Evolutionary conservation across 2,113 vertebrate genomes (phyloP), one percentile per base, ranked within the genome.

Genomic region (Dunckerocampus dactyliophorus): DNA sequence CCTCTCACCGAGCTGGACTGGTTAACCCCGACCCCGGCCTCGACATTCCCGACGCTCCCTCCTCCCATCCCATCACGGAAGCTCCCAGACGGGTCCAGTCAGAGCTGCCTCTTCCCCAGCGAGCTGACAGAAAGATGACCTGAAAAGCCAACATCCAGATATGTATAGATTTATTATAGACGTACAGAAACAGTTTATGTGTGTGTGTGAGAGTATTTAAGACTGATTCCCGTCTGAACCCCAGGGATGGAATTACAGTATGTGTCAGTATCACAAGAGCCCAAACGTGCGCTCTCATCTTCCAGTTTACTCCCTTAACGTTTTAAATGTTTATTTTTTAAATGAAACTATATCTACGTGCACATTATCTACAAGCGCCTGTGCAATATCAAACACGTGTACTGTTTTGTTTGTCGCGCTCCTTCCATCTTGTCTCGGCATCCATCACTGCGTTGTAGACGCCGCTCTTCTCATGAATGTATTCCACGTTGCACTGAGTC

Each of bases 81-180:
- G 43, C 62, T 80, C 76, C 81, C 84, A 51, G 1, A 34, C 60
- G 74, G 78, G 79, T 28, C 88, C 84, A 68, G 75, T 77, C 74
- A 55, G 63, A 49, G 73, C 84, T 8, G 71, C 43, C 59, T 81
- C 77, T 71, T 81, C 88, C 57, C 87, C 78, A 79, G 79, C 53
- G 87, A 94, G 77, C 91, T 92, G 22, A 95, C 92, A 12, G 93
- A 95, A 78, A 92, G 92, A 92, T 94, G 47, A 72, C 65, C 67
- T 66, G 46, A 57, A 67, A 74, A 79, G 77, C 79, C 68, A 67
- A 67, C 75, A 83, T 81, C 52, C 66, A 80, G 69, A 80, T 76
- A 79, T 74, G 75, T 85, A 79, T 82, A 85, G 79, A 80, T 81
- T 64, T 84, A 77, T 80, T 49, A 79, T 75, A 76, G 79, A 65